Base-by-base conservation (phyloP, 2,113 vertebrate species). In the Panurus biarmicus region DNA sequence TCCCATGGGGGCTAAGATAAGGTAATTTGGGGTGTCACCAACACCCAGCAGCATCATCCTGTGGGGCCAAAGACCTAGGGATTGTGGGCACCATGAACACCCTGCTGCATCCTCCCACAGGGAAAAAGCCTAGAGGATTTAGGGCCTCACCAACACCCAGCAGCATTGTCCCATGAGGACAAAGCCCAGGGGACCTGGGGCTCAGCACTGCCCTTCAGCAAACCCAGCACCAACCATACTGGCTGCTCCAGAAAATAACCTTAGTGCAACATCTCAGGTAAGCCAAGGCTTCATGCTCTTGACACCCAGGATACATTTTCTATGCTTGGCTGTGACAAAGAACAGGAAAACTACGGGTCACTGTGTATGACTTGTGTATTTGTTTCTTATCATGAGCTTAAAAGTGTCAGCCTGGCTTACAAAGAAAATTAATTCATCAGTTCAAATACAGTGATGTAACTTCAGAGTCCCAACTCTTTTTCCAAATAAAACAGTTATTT, bases 401-500 rank as follows among this genome's bases (percentile, higher is more conserved):
- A 85, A 95, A 80, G 71, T 82, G 72, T 95, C 72, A 79, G 76
- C 67, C 45, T 4, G 4, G 66, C 71, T 95, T 94, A 79, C 91
- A 93, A 94, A 96, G 76, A 78, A 94, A 96, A 93, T 61, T 42
- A 93, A 92, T 92, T 85, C 48, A 89, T 77, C 70, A 61, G 61
- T 77, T 92, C 72, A 86, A 93, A 51, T 12, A 14, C 64, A 58
- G 90, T 88, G 85, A 91, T 87, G 73, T 92, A 94, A 93, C 93
- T 85, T 66, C 86, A 88, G 66, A 73, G 65, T 96, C 86, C 44
- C 38, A 57, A 31, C 64, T 90, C 65, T 57, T 93, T 91, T 85
- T 89, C 85, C 87, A 97, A 95, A 94, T 54, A 92, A 95, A 97
- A 87, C 87, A 58, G 76, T 45, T 83, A 85, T 64, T 45, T 29